Evolutionary conservation across 2,113 vertebrate species (phyloP).

Genomic region (Anas platyrhynchos): DNA sequence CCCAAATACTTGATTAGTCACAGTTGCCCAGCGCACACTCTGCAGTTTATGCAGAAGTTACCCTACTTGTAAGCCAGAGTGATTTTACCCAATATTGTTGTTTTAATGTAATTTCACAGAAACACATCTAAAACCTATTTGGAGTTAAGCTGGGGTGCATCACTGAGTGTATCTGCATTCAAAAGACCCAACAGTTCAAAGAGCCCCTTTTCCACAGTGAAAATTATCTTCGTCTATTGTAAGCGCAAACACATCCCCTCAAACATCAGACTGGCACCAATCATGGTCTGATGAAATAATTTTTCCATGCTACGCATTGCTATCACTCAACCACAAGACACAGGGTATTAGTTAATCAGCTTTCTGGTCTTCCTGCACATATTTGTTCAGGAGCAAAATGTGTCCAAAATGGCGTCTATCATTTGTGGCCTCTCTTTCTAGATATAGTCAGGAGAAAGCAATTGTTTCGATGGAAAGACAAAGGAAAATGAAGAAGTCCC

Average conservation of each 20-base stretch:
- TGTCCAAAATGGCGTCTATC: neutral
- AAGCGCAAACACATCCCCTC: neutral
- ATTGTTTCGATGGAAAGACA: neutral
- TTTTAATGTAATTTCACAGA: neutral
- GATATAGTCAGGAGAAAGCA: neutral
- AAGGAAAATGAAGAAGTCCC: neutral
- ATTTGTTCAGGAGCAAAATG: neutral
- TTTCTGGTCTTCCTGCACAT: neutral
- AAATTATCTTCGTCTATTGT: neutral
- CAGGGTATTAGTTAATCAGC: neutral
- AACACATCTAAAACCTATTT: neutral
- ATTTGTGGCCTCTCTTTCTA: neutral
- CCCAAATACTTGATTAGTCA: neutral
- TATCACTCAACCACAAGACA: neutral
- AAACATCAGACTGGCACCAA: neutral
- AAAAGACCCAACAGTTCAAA: neutral
- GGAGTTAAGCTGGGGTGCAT: neutral
- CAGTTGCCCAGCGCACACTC: neutral
- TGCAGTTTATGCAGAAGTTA: neutral
- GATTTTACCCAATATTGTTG: neutral
- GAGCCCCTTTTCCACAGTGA: neutral
- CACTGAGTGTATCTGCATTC: neutral
- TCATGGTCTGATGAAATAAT: neutral
- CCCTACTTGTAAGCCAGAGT: neutral
- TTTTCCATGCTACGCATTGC: neutral